Conservation (phyloP, 2,888 invertebrate genomes). For the Myopa testacea region DNA sequence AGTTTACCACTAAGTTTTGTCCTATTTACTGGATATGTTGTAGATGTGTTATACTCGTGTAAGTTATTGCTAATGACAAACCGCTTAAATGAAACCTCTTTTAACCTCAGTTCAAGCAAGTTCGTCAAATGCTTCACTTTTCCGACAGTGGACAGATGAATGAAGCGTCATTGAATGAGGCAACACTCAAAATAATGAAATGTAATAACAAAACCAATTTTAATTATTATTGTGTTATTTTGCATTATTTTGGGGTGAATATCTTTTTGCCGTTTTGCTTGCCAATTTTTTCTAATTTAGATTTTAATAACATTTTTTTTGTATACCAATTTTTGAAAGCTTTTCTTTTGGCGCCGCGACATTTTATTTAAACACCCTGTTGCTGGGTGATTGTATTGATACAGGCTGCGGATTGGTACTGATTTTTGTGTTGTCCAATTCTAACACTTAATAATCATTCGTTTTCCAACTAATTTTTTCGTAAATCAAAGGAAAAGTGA, state of each 20-base stretch:
- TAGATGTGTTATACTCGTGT: background rate
- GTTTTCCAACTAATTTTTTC: background rate
- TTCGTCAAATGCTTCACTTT: background rate
- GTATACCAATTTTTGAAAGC: background rate
- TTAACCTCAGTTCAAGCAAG: background rate
- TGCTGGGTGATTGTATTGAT: constrained; percentile 1
- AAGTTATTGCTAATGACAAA: background rate
- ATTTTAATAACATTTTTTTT: background rate
- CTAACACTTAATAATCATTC: constrained; percentile 7
- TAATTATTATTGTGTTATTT: background rate
- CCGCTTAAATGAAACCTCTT: too few species aligned
- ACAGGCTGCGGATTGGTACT: background rate
- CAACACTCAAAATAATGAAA: background rate
- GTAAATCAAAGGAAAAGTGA: background rate
- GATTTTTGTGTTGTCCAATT: background rate
- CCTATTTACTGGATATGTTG: too few species aligned
- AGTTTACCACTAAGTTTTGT: too few species aligned
- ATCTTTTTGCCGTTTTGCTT: background rate
- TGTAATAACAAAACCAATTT: background rate
- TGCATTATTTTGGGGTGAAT: background rate
- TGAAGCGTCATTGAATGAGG: background rate
- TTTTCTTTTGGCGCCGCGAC: background rate
- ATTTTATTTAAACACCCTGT: constrained; percentile 5
- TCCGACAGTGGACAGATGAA: background rate
- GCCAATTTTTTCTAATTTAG: background rate